Evolutionary conservation across 2,888 invertebrate species (phyloP).

Genomic region (Suillia variegata): DNA sequence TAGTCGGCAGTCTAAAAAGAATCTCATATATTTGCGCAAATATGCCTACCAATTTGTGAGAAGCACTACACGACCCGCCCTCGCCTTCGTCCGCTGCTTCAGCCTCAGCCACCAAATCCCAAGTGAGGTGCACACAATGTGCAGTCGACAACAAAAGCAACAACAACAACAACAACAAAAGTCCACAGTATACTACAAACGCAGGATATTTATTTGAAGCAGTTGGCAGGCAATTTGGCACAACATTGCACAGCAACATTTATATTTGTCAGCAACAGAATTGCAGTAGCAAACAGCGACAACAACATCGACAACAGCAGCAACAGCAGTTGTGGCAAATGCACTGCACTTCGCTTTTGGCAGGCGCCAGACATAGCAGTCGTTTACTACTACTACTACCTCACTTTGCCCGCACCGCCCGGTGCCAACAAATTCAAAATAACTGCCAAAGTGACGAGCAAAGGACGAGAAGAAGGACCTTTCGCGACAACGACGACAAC

Average conservation of each 20-base stretch:
- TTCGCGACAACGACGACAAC: slow-evolving; percentile 10
- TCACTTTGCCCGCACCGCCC: neutral
- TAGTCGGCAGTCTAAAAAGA: neutral
- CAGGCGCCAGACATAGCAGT: slow-evolving; percentile 40
- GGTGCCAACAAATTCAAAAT: slow-evolving; percentile 14
- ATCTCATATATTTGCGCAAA: neutral
- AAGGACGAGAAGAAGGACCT: too few relatives aligned
- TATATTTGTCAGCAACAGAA: slow-evolving; percentile 43
- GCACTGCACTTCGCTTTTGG: neutral
- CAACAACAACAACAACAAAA: neutral
- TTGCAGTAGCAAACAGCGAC: too few relatives aligned
- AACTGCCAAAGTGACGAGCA: slow-evolving; percentile 33
- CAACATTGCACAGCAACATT: slow-evolving; percentile 44
- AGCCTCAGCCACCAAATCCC: too few relatives aligned
- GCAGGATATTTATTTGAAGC: neutral
- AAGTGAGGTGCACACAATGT: neutral
- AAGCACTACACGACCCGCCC: too few relatives aligned
- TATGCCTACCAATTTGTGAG: neutral
- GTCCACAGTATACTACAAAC: neutral
- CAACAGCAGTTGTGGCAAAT: neutral
- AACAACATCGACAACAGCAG: too few relatives aligned
- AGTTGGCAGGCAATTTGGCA: slow-evolving; percentile 48
- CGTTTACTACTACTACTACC: slow-evolving; percentile 36
- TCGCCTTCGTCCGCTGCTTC: too few relatives aligned
- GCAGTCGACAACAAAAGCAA: neutral